Evolutionary conservation across 53 echinoderm and acorn worm genomes (phyloP), one percentile per base, ranked within the genome.

Genomic region (Crossaster papposus): DNA sequence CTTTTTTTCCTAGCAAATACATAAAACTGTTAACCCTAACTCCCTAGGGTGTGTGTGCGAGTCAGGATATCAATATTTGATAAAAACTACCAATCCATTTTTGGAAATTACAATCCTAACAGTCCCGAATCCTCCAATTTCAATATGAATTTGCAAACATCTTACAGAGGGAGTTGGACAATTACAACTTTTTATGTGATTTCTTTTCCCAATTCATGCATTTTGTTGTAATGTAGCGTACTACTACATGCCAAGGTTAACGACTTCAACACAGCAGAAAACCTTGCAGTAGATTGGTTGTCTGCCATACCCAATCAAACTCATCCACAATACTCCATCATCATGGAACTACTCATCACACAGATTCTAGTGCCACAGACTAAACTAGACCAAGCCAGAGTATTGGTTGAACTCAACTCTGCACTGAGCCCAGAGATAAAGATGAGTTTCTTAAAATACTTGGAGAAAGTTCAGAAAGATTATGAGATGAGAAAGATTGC

Each of bases 381-480:
- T 34, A 92, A 92, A 32, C 68, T 92, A 62, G 72, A 80, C 37
- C 89, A 90, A 36, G 94, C 96, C 1, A 79, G 77, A 36, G 83
- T 89, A 20, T 55, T 94, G 58, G 82, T 93, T 2, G 94, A 96
- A 54, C 90, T 54, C 8, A 94, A 89, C 81, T 32, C 64, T 10
- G 80, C 79, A 13, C 82, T 96, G 23, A 90, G 81, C 24, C 92
- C 94, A 12, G 96, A 96, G 52, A 92, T 75, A 64, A 96, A 94
- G 90, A 92, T 96, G 88, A 90, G 51, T 18, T 85, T 94, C 52
- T 53, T 96, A 77, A 96, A 96, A 72, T 80, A 85, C 75, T 85
- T 94, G 89, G 80, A 90, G 62, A 94, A 90, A 52, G 79, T 90
- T 30, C 83, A 92, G 65, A 82, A 90, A 78, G 81, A 88, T 23